Conservation (phyloP, 2,113 vertebrate species). For the Mormyrus lacerda region DNA sequence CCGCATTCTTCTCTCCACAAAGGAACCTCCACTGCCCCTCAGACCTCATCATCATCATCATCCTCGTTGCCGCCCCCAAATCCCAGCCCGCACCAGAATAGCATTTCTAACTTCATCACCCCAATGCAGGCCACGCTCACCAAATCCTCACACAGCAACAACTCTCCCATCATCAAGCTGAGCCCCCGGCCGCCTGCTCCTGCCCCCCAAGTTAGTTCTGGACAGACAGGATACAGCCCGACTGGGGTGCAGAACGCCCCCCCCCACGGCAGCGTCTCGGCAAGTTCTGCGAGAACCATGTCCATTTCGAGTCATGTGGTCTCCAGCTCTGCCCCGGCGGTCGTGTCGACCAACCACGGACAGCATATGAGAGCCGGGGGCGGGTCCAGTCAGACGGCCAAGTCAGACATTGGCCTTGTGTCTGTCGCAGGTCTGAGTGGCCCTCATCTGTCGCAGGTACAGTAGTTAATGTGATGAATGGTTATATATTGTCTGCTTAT, state of each 20-base stretch:
- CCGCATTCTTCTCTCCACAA: slow-evolving; percentile 52
- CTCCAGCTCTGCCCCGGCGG: slow-evolving; percentile 37
- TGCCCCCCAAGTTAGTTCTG: slow-evolving; percentile 17
- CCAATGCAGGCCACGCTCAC: slow-evolving; percentile 70
- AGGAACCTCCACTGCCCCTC: slow-evolving; percentile 59
- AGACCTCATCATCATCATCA: slow-evolving; percentile 34
- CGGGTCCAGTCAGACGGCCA: slow-evolving; percentile 45
- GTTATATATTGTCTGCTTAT: neutral
- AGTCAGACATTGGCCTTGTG: slow-evolving; percentile 49
- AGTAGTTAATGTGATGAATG: neutral
- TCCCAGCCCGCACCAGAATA: slow-evolving; percentile 49
- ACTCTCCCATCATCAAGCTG: slow-evolving; percentile 62
- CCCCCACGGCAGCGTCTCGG: slow-evolving; percentile 20
- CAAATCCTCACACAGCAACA: slow-evolving; percentile 64
- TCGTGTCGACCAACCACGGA: slow-evolving; percentile 46
- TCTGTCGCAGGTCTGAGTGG: slow-evolving; percentile 45
- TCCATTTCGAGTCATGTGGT: slow-evolving; percentile 33
- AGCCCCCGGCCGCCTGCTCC: slow-evolving; percentile 53
- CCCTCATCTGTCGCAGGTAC: slow-evolving; percentile 61
- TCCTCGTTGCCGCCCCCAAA: slow-evolving; percentile 21
- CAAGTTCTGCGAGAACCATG: slow-evolving; percentile 29
- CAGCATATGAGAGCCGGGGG: slow-evolving; percentile 53
- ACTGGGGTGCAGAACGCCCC: slow-evolving; percentile 41
- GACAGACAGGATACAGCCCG: slow-evolving; percentile 35
- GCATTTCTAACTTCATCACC: slow-evolving; percentile 67